Evolutionary conservation across 2,797 vertebrate genomes (phyloP).

Genomic region (Heliangelus exortis): DNA sequence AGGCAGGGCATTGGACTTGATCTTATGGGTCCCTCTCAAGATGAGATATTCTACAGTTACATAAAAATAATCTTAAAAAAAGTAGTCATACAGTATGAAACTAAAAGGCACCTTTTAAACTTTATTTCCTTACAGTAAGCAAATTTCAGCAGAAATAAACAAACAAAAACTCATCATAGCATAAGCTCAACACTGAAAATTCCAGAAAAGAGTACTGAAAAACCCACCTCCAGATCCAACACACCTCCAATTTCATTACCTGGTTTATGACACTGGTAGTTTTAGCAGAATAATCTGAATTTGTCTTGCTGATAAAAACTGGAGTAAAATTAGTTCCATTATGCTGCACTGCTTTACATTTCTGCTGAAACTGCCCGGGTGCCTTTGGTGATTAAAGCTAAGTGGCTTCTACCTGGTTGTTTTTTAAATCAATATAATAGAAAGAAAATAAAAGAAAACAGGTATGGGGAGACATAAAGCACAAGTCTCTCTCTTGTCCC

Average conservation of each 20-base stretch:
- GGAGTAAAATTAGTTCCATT: no score
- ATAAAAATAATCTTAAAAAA: not conserved
- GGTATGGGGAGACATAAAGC: not conserved
- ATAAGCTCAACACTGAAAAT: not conserved
- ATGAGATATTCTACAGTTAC: not conserved
- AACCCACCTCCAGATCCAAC: not conserved
- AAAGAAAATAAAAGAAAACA: not conserved
- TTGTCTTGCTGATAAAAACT: not conserved
- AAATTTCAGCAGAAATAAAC: not conserved
- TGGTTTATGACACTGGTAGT: not conserved
- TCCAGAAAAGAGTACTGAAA: not conserved
- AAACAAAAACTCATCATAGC: not conserved
- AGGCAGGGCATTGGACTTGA: not conserved
- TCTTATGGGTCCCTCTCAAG: not conserved
- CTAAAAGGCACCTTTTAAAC: not conserved
- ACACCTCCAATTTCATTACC: not conserved
- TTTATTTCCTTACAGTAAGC: not conserved
- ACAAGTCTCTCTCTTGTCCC: not conserved
- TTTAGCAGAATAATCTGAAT: not conserved
- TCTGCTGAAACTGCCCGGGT: not conserved
- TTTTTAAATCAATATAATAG: not conserved
- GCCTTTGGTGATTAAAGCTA: not conserved
- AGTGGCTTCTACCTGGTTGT: not conserved
- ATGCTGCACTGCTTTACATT: no score
- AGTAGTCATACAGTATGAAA: not conserved